These are phyloP conservation scores for Dicerorhinus sumatrensis DNA, from an alignment of 2,113 vertebrate genomes.

Conservation along the genomic window DNA sequence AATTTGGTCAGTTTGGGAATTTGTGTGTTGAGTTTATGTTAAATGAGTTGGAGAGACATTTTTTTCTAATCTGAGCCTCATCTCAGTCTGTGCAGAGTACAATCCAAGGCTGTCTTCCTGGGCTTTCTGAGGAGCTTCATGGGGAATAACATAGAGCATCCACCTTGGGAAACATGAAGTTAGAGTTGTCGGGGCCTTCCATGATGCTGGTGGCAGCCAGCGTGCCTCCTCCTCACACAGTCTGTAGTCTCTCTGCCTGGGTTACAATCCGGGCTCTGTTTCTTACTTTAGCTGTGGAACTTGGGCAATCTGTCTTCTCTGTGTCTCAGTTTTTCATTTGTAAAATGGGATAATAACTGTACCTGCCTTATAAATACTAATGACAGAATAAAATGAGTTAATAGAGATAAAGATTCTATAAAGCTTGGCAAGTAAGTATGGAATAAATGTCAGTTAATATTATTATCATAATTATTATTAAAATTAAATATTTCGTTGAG, in stretches of 20 bases:
- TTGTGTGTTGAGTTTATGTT: neutral
- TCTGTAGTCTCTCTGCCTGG: neutral
- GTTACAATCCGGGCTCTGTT: neutral
- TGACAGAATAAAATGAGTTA: neutral
- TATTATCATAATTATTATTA: neutral
- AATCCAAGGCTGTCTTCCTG: neutral
- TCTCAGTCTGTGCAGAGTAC: neutral
- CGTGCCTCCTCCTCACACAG: neutral
- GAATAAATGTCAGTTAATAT: slow-evolving; percentile 1
- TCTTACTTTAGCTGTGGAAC: neutral
- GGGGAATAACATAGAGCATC: neutral
- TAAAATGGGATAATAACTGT: neutral
- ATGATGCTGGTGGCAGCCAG: neutral
- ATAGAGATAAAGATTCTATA: neutral
- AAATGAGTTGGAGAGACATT: neutral
- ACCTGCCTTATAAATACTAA: neutral
- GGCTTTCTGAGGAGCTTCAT: neutral
- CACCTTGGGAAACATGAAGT: neutral
- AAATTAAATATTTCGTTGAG: neutral
- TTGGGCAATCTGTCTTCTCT: neutral
- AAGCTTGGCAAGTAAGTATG: neutral
- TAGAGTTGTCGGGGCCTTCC: neutral
- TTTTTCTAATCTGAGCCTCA: neutral
- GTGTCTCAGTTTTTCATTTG: neutral
- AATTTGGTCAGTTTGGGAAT: neutral